Base-by-base conservation (phyloP, 1,140 invertebrate genomes). In the Planococcus citri region DNA sequence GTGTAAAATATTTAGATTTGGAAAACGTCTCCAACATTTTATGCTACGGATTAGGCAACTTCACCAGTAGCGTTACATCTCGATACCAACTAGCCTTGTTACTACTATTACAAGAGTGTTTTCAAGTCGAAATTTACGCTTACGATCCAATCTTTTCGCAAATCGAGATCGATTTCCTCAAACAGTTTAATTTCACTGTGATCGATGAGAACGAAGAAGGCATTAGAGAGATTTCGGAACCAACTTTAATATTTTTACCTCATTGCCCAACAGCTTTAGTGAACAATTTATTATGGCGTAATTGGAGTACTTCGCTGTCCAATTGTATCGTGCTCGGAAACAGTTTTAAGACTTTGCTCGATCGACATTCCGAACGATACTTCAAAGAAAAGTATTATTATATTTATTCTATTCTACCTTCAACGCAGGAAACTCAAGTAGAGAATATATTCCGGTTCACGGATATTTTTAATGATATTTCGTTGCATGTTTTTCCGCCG, bases 131-230 rank as follows among this genome's bases (percentile, higher is more conserved):
- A 17, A 67, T 69, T 67, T 51, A 64, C 22, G 21, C 70, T 29
- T 72, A 72, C 68, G 72, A 72, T 68, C 72, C 72, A n/a, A 51
- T 69, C 60, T 72, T 72, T 68, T 71, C 68, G 20, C 33, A 72
- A 8, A 33, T 27, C 24, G 72, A 72, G 57, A 27, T 60, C 2
- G 38, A 67, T 20, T 37, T 71, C 24, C 29, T 72, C 21, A 10
- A 60, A 25, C 27, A 69, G 0, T 64, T 71, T 27, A 70, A 70
- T 29, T 69, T 70, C 24, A 58, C 64, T 27, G 33, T 37, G 27
- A 69, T 72, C 25, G 1, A 21, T 57, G 17, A 69, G 14, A 72
- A 72, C 64, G 72, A 72, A 70, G 72, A 72, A 69, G 70, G 68
- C 17, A 64, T 68, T 9, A 60, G 70, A 17, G 22, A 12, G 0